A percentile compares a stretch with the other conserved stretches of the same genome.
Conservation (phyloP, 2,888 invertebrate genomes). For the Netelia melanura region DNA sequence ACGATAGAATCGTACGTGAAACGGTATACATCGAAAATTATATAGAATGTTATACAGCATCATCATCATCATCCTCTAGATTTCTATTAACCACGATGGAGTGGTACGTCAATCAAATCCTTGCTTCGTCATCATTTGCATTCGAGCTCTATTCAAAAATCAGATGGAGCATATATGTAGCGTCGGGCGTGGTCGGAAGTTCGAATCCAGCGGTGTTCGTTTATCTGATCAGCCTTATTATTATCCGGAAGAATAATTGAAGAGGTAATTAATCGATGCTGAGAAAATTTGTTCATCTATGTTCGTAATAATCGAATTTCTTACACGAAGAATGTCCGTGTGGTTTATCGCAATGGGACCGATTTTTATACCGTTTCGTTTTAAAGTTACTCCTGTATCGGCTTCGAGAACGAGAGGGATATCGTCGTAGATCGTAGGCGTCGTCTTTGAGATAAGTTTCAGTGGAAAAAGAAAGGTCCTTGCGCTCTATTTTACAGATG, state of each 20-base stretch:
- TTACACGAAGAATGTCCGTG: background rate
- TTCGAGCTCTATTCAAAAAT: conserved; percentile 30
- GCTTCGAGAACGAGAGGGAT: background rate
- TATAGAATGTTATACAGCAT: conserved; percentile 4
- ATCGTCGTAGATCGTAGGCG: conserved; percentile 34
- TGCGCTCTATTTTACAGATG: conserved; percentile 22
- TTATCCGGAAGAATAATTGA: conserved; percentile 53
- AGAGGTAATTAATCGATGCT: conserved; percentile 33
- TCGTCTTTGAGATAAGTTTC: conserved; percentile 31
- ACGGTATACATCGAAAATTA: background rate
- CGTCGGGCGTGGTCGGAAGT: conserved; percentile 62
- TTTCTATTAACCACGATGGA: conserved; percentile 28
- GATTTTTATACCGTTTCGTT: background rate
- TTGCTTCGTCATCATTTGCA: conserved; percentile 39
- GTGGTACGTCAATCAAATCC: conserved; percentile 43
- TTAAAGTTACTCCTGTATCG: background rate
- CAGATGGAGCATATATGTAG: conserved; percentile 1
- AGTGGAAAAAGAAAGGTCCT: conserved; percentile 15
- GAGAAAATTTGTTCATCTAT: conserved; percentile 19
- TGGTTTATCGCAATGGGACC: background rate
- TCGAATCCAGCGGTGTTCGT: conserved; percentile 34
- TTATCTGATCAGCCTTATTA: conserved; percentile 33
- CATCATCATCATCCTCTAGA: conserved; percentile 29
- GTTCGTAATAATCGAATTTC: background rate
- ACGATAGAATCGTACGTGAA: conserved; percentile 28